Evolutionary conservation across 2,888 invertebrate genomes (phyloP), one percentile per base, ranked within the genome.

Genomic region (Cataglyphis albicans): DNA sequence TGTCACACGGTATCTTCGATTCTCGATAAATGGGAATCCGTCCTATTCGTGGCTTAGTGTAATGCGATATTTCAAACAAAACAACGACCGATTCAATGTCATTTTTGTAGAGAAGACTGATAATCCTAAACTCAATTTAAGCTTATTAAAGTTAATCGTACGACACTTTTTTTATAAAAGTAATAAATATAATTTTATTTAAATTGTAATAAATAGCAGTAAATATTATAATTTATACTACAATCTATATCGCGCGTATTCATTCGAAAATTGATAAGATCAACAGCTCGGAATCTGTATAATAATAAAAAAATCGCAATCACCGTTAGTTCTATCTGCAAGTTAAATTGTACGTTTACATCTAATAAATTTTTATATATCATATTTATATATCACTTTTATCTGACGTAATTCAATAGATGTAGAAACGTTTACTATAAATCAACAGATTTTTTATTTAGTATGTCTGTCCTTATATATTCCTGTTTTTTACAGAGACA

Each of bases 1-100:
- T 48, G 83, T 84, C 75, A 83, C 78, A 59, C 78, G 67, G 67
- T 48, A 72, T 41, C 83, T 88, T 87, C 80, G 82, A 59, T 68
- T 86, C 83, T 72, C 83, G 76, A 88, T 87, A 84, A 74, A 83
- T 35, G 81, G 70, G 41, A 12, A 67, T 6, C 48, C 18, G n/a
- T 61, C 63, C 75, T 76, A 76, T 76, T 65, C 64, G 59, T 29
- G 41, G 29, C n/a, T 25, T 29, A 73, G 3, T 5, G 48, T 29
- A 25, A 12, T 38, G 35, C 32, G 61, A 35, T n/a, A 10, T n/a
- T 68, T 35, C 18, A 18, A 63, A 52, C 18, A 18, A 63, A 52
- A 55, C 57, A 57, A 76, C 41, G 44, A 65, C 29, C 44, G 32
- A 57, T 32, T 48, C 32, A 68, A 32, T n/a, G 29, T 65, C 38